These are phyloP conservation scores for Pampusana beccarii DNA, from an alignment of 2,113 vertebrate species.

Conservation along the genomic window DNA sequence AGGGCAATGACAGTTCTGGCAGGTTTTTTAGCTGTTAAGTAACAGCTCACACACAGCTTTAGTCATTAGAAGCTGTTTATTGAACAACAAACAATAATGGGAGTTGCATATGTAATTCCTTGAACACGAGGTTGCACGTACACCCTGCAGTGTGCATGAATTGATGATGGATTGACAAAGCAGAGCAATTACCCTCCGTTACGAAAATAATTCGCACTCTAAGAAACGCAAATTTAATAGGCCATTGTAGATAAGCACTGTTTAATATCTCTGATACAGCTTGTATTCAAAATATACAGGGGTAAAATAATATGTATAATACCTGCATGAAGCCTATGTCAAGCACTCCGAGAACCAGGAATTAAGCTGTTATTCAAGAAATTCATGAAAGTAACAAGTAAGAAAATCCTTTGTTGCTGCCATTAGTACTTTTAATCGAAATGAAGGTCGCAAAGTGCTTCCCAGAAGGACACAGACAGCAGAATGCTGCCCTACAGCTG, in stretches of 20 bases:
- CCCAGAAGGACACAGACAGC: neutral
- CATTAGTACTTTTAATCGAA: neutral
- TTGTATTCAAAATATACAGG: neutral
- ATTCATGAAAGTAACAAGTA: neutral
- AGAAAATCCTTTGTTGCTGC: neutral
- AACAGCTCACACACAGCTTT: neutral
- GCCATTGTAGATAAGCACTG: neutral
- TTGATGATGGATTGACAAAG: neutral
- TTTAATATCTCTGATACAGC: neutral
- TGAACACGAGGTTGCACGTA: neutral
- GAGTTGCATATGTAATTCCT: neutral
- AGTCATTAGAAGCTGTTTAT: neutral
- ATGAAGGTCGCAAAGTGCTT: neutral
- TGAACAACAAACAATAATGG: slow-evolving; percentile 15
- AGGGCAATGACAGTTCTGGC: neutral
- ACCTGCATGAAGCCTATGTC: neutral
- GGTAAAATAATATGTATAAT: neutral
- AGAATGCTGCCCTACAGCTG: neutral
- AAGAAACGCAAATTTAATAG: neutral
- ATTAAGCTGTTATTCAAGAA: neutral
- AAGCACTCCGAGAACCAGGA: neutral
- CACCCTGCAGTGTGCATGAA: neutral
- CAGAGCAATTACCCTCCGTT: neutral
- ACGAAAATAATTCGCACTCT: neutral
- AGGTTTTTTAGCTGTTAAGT: neutral